Evolutionary conservation across 2,797 vertebrate species (phyloP), one percentile per base, ranked within the genome.

Genomic region (Parambassis ranga): DNA sequence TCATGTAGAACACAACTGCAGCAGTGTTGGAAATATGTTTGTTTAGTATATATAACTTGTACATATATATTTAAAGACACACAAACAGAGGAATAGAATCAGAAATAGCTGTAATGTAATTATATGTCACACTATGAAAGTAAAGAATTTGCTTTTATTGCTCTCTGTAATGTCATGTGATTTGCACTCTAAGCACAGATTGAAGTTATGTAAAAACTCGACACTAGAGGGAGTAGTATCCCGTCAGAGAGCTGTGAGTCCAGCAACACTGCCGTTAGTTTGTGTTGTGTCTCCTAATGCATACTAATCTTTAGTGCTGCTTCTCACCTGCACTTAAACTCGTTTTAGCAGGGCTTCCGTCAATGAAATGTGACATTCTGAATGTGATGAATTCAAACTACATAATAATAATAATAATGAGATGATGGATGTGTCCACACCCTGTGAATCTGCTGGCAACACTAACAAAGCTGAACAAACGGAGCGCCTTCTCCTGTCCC

Each of bases 151-250:
- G 3, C 5, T 10, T 33, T 33, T 10, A 10, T 6, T 28, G 2
- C 38, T 18, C 7, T 11, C 11, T 18, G 5, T 55, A 2, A 52
- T 20, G 23, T n/a, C 24, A 22, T 35, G 2, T 22, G 3, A 26
- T 33, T 24, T 31, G 6, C 0, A 33, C 10, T 35, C 11, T 32
- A 2, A 6, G 22, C 3, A 9, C 9, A 23, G 7, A 33, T 2
- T 15, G 15, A 15, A 10, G 2, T 7, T 4, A 2, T 49, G 7
- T 8, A n/a, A 24, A 15, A 48, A 3, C 7, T 32, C 2, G 67
- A 32, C 84, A 79, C 79, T 79, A 76, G 87, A 33, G 83, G 84
- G 83, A 24, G 24, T 49, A 70, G 10, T 6, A 13, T 60, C 16
- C n/a, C 59, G 62, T 46, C 5, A 41, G 30, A 36, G 5, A 4